A percentile compares a stretch with the other conserved stretches of the same genome.
Conservation (phyloP, 1,140 invertebrate species). For the Delia radicum region DNA sequence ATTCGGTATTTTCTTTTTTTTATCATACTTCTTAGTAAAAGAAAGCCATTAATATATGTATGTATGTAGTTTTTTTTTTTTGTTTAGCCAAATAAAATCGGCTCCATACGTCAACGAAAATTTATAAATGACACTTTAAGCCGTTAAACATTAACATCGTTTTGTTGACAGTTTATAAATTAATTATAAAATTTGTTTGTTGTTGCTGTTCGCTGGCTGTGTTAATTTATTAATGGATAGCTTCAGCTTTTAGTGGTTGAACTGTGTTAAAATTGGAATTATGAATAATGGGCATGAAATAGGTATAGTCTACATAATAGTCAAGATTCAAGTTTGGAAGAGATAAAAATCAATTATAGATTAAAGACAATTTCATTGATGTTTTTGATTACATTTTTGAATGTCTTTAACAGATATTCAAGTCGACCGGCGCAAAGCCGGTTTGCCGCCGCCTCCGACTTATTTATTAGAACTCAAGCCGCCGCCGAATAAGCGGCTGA, state of each 20-base stretch:
- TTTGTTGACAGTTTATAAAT: constrained; percentile 20
- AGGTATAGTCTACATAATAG: too few relatives aligned
- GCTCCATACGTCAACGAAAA: not conserved
- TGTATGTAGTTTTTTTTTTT: not conserved
- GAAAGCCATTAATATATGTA: not conserved
- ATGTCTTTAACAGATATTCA: too few relatives aligned
- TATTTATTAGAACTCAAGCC: too few relatives aligned
- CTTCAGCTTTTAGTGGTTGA: not conserved
- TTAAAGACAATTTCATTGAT: too few relatives aligned
- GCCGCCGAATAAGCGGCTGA: too few relatives aligned
- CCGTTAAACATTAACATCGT: constrained; percentile 17
- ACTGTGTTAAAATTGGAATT: not conserved
- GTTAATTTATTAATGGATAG: not conserved
- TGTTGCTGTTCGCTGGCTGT: not conserved
- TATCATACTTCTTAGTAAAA: too few relatives aligned
- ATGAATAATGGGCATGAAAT: not conserved
- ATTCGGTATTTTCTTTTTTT: not conserved
- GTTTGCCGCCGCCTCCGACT: too few relatives aligned
- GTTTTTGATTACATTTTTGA: too few relatives aligned
- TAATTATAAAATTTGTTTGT: not conserved
- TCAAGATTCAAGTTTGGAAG: too few relatives aligned
- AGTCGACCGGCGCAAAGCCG: too few relatives aligned
- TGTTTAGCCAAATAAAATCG: not conserved
- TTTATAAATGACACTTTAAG: constrained; percentile 10
- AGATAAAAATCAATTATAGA: too few relatives aligned